Conservation (phyloP, 2,888 invertebrate species). For the Melanotus villosus region DNA sequence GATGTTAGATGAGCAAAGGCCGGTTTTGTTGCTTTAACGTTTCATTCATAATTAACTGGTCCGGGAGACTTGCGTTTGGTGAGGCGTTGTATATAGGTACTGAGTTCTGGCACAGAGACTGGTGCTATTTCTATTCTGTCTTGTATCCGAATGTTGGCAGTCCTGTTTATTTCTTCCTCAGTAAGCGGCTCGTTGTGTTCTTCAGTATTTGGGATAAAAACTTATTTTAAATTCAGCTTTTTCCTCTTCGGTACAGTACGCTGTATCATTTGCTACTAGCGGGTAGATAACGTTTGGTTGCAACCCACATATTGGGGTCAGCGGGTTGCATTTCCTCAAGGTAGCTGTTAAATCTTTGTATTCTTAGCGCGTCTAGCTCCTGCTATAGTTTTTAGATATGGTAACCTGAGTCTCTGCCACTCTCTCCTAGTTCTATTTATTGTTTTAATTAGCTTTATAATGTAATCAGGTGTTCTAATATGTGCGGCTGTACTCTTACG, state of each 20-base stretch:
- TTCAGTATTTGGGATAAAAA: no score
- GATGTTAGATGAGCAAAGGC: neutral
- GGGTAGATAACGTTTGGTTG: neutral
- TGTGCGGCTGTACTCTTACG: neutral
- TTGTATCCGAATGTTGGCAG: no score
- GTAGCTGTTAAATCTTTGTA: neutral
- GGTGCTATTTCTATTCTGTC: no score
- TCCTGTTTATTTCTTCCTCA: no score
- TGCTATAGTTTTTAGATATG: neutral
- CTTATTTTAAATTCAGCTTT: neutral
- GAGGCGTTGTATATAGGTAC: neutral
- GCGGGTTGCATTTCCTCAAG: neutral
- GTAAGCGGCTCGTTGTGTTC: neutral
- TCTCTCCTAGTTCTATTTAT: neutral
- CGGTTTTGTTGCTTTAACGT: neutral
- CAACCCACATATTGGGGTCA: conserved; percentile 1
- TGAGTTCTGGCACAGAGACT: no score
- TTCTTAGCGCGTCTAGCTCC: conserved; percentile 1
- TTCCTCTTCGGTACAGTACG: neutral
- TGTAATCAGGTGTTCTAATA: neutral
- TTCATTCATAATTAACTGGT: neutral
- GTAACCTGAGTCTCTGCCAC: neutral
- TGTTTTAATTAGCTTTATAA: neutral
- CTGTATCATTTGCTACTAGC: no score
- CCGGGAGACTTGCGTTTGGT: no score